A percentile compares a stretch with the other conserved stretches of the same genome.
These are phyloP conservation scores for Gymnodraco acuticeps DNA, from an alignment of 2,797 vertebrate species.

Conservation along the genomic window DNA sequence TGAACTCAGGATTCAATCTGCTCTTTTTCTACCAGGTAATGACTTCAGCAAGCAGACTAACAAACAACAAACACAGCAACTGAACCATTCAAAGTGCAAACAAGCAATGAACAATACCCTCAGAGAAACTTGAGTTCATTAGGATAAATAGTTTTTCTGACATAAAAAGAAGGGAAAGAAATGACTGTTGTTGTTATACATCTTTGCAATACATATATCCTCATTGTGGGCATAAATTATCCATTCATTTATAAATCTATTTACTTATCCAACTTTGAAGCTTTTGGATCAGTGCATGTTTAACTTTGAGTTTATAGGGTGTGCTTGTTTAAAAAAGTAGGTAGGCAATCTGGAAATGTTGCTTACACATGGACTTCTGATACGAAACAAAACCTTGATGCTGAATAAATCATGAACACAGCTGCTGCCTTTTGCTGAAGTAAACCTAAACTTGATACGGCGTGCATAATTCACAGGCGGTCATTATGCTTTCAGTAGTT, in stretches of 20 bases:
- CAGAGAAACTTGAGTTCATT: slow-evolving; percentile 29
- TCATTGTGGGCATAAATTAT: background rate
- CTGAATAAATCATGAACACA: slow-evolving; percentile 81
- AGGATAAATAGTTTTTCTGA: background rate
- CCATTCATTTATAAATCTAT: background rate
- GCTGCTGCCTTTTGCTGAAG: slow-evolving; percentile 66
- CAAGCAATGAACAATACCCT: slow-evolving; percentile 38
- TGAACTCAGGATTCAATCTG: slow-evolving; percentile 57
- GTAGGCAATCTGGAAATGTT: slow-evolving; percentile 63
- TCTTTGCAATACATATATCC: background rate
- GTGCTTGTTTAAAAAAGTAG: slow-evolving; percentile 60
- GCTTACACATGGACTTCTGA: slow-evolving; percentile 73
- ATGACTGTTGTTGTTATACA: too few relatives aligned
- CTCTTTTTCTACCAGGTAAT: slow-evolving; percentile 36
- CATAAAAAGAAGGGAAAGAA: slow-evolving; percentile 24
- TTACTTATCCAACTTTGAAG: background rate
- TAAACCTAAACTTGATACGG: slow-evolving; percentile 77
- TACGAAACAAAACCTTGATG: slow-evolving; percentile 73
- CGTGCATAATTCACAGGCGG: slow-evolving; percentile 79
- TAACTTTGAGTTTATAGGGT: slow-evolving; percentile 31
- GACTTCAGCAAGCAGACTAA: slow-evolving; percentile 35
- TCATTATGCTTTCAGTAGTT: slow-evolving; percentile 48
- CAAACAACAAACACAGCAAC: slow-evolving; percentile 41
- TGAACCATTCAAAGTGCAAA: slow-evolving; percentile 38
- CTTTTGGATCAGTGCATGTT: background rate